Base-by-base conservation (phyloP, 2,888 invertebrate genomes). In the Melolontha melolontha region DNA sequence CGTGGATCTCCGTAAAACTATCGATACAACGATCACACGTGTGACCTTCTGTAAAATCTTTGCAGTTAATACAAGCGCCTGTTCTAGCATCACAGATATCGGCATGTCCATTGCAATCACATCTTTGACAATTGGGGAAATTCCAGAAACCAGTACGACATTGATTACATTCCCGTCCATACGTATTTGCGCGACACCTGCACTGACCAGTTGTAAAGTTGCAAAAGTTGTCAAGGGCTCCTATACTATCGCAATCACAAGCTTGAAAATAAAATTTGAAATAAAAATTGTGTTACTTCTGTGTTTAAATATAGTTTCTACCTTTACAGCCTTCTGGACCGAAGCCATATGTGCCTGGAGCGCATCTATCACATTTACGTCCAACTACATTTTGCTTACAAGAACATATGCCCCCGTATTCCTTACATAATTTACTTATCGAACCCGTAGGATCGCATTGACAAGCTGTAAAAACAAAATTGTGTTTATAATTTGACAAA, bases 131-230 rank as follows among this genome's bases (percentile, higher is more conserved):
- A 78, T 95, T 92, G 0, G 99, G 99, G 87, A 98, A 99, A 77
- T 96, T 95, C 92, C 96, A 99, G 84, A 92, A 98, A 1, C 98
- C 98, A 11, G 95, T 95, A 80, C 95, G 93, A 81, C 99, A 99
- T 77, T 95, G 91, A 79, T 97, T 94, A 83, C 99, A 99, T 76
- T 94, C 94, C 40, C 97, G 88, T 0, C 98, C 98, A 76, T 96
- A 97, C 1, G 97, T 97, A 77, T 97, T 96, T 0, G 93, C 91
- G 77, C 93, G 89, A 78, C 97, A 98, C 79, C 92, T 91, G 82
- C 97, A 98, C 78, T 97, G 94, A 0, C 98, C 97, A 64, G 94
- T 95, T 64, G 91, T 89, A 22, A 89, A 89, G 79, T 98, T 95
- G 80, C 98, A 98, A 81, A 96, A 94, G 81, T 98, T 97, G 80